These are phyloP conservation scores for Mandrillus leucophaeus DNA, from an alignment of 2,113 vertebrate species.

Conservation along the genomic window DNA sequence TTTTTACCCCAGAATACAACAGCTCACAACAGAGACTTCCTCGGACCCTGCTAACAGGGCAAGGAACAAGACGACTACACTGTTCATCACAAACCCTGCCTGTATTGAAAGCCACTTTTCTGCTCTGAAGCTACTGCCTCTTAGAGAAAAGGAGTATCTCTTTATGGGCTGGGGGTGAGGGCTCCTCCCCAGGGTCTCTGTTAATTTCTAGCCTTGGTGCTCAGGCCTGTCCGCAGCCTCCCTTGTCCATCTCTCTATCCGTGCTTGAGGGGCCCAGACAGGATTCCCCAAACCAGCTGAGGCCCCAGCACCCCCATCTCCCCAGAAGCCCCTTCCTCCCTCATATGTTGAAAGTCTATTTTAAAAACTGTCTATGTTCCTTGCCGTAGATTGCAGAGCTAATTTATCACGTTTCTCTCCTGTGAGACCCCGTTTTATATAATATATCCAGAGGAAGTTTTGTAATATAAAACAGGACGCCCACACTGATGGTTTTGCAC, in stretches of 20 bases:
- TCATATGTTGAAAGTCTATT: conserved; percentile 83
- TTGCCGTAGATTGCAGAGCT: conserved; percentile 83
- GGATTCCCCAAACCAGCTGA: background rate
- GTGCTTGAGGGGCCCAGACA: background rate
- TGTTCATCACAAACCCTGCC: background rate
- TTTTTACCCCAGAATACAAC: background rate
- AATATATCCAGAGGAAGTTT: conserved; percentile 71
- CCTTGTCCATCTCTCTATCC: too few relatives aligned
- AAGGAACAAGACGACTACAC: background rate
- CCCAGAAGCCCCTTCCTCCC: background rate
- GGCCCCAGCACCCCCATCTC: background rate
- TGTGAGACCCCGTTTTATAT: conserved; percentile 84
- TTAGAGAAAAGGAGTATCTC: background rate
- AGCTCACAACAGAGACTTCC: background rate
- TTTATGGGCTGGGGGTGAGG: background rate
- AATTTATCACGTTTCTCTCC: conserved; percentile 84
- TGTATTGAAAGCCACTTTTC: background rate
- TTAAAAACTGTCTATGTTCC: conserved; percentile 81
- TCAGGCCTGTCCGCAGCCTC: too few relatives aligned
- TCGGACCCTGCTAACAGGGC: background rate
- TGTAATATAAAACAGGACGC: conserved; percentile 84
- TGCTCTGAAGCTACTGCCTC: background rate
- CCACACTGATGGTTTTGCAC: conserved; percentile 80
- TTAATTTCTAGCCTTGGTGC: too few relatives aligned
- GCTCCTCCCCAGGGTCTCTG: background rate